phyloP scores from a whole-genome alignment of 2,888 invertebrate genomes.

The Heliconius hortense region DNA sequence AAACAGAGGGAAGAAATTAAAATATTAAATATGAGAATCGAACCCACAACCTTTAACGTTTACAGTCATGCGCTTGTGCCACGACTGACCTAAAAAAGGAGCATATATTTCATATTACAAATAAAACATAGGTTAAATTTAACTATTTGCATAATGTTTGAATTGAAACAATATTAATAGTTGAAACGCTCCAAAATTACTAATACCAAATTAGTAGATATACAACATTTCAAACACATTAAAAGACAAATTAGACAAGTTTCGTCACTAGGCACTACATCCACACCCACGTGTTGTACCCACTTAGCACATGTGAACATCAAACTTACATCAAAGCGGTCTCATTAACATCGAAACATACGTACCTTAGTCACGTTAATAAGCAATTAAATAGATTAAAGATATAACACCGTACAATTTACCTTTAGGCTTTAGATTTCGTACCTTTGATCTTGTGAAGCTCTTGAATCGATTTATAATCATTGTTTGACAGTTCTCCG shows the following conservation, averaged over 20 bases:
- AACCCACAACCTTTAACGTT: too few relatives aligned
- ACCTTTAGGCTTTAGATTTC: constrained; percentile 54
- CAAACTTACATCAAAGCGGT: constrained; percentile 60
- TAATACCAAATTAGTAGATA: neutral
- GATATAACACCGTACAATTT: constrained; percentile 72
- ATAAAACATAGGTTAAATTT: neutral
- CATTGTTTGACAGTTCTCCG: constrained; percentile 67
- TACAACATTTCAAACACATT: neutral
- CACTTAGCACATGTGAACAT: constrained; percentile 29
- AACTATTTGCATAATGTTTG: neutral
- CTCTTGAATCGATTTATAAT: constrained; percentile 64
- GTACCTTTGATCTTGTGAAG: constrained; percentile 69
- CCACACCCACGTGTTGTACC: constrained; percentile 33
- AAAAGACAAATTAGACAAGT: neutral
- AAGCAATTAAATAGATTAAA: constrained; percentile 80
- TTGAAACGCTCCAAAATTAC: neutral
- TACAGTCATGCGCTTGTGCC: too few relatives aligned
- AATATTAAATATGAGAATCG: too few relatives aligned
- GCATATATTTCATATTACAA: neutral
- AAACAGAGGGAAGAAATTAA: too few relatives aligned
- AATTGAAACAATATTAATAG: neutral
- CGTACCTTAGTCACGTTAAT: constrained; percentile 62
- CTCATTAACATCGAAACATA: constrained; percentile 69
- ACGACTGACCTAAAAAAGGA: too few relatives aligned
- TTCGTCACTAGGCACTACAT: constrained; percentile 22